Conservation (phyloP, 2,888 invertebrate genomes). For the Latrodectus hesperus region DNA sequence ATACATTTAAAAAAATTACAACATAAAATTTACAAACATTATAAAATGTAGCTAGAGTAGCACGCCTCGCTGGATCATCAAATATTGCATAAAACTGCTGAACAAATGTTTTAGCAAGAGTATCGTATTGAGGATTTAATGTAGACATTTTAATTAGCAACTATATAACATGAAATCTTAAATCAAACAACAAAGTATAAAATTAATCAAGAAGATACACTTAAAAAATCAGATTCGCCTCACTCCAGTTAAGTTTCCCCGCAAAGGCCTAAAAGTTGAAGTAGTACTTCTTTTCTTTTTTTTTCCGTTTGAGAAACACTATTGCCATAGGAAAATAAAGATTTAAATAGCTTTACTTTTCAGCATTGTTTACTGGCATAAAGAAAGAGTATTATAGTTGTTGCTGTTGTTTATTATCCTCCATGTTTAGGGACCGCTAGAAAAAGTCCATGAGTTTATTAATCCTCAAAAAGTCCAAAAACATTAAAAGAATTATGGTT, state of each 20-base stretch:
- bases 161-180: slow-evolving; percentile 9
- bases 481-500: too few relatives aligned
- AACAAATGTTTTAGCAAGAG: slow-evolving; percentile 94
- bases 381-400: too few relatives aligned
- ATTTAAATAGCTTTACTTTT: too few relatives aligned
- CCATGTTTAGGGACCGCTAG: too few relatives aligned
- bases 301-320: too few relatives aligned
- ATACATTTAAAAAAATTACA: background rate
- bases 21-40: slow-evolving; percentile 81
- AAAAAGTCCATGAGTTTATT: too few relatives aligned
- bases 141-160: slow-evolving; percentile 20
- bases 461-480: too few relatives aligned
- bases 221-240: slow-evolving; percentile 5
- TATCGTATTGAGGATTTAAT: slow-evolving; percentile 89
- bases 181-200: slow-evolving; percentile 13
- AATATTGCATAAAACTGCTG: slow-evolving; percentile 94
- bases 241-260: slow-evolving; percentile 38
- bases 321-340: too few relatives aligned
- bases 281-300: slow-evolving; percentile 17
- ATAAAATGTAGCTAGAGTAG: slow-evolving; percentile 91
- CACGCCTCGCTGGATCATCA: slow-evolving; percentile 89
- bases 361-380: too few relatives aligned
- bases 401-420: too few relatives aligned
- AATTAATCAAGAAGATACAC: slow-evolving; percentile 6
- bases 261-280: slow-evolving; percentile 36